Conservation (phyloP, 2,797 vertebrate genomes). For the Emydoidea blandingii region DNA sequence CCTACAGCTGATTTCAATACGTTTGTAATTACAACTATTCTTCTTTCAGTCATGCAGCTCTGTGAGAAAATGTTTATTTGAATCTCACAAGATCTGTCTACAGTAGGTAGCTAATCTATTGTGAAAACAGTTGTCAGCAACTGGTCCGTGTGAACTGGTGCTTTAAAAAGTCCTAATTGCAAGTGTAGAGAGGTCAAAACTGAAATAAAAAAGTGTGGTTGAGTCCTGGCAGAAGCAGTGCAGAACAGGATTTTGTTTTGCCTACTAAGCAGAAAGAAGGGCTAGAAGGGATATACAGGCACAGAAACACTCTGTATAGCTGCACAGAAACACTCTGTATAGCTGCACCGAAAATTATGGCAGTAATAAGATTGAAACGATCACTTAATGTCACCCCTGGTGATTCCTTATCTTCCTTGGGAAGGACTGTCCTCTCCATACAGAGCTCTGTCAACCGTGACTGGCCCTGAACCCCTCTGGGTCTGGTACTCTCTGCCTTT, state of each 20-base stretch:
- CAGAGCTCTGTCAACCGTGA: neutral
- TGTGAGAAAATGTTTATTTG: neutral
- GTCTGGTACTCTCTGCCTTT: neutral
- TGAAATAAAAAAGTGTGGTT: neutral
- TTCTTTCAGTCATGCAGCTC: neutral
- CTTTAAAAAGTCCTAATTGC: neutral
- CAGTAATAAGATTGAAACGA: neutral
- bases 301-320: no score
- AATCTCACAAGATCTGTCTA: neutral
- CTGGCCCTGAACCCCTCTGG: neutral
- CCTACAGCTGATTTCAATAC: neutral
- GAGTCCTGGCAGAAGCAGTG: neutral
- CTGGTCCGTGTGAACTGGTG: neutral
- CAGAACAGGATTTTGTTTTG: neutral
- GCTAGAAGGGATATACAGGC: neutral
- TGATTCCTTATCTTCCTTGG: neutral
- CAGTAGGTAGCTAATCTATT: neutral
- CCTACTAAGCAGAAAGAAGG: neutral
- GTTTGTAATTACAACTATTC: neutral
- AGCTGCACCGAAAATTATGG: neutral
- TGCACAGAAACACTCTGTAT: neutral
- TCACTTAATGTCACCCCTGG: neutral
- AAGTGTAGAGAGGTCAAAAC: neutral
- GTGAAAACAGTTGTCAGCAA: neutral
- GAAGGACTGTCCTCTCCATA: neutral